phyloP scores from a whole-genome alignment of 2,797 vertebrate species.

The Tauraco hartlaubi region DNA sequence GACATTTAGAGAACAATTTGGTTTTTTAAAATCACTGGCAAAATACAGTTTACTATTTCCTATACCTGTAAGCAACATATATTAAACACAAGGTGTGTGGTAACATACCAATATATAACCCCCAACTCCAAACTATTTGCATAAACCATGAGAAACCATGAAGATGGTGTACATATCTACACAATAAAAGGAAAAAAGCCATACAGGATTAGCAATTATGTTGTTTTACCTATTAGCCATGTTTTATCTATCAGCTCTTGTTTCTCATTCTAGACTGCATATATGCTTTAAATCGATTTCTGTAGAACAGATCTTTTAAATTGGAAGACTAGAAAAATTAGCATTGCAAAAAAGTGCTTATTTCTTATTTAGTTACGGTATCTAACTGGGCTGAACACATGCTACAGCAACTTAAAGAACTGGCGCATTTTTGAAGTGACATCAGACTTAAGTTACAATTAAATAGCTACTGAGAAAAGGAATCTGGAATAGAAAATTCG shows the following conservation, averaged over 20 bases:
- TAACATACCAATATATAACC: not conserved
- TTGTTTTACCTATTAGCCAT: not conserved
- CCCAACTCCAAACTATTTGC: not conserved
- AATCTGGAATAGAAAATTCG: not conserved
- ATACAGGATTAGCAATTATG: not conserved
- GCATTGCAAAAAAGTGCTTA: not conserved
- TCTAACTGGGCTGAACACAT: not conserved
- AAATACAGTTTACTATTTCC: not conserved
- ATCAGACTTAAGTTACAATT: not conserved
- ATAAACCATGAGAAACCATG: not conserved
- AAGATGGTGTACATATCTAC: not conserved
- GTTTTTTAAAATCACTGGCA: not conserved
- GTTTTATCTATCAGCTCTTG: not conserved
- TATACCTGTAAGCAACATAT: not conserved
- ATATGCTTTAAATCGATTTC: not conserved
- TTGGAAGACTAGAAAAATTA: not conserved
- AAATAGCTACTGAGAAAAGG: not conserved
- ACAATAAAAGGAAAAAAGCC: not conserved
- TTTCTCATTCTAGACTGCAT: not conserved
- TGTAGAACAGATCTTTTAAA: not conserved
- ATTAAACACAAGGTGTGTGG: not conserved
- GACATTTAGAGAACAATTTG: not conserved
- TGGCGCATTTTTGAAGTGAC: not conserved
- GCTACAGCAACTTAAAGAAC: not conserved
- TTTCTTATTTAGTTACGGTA: not conserved